Evolutionary conservation across 2,113 vertebrate genomes (phyloP), one percentile per base, ranked within the genome.

Genomic region (Dasypus novemcinctus): DNA sequence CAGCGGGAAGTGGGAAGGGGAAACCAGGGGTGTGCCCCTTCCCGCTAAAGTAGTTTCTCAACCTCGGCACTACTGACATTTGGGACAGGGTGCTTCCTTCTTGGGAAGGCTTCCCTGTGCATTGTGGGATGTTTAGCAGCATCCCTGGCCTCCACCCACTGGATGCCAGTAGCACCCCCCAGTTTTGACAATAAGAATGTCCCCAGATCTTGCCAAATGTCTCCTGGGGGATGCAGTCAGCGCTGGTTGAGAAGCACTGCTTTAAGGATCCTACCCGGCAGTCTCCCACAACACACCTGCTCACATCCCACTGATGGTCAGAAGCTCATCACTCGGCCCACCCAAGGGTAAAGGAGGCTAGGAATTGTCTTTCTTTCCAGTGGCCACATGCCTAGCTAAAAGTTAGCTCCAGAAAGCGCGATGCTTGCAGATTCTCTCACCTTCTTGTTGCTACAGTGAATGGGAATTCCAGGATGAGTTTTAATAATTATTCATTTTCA

Each of bases 401-500:
- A 64, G 83, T 52, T 80, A 64, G 13, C 64, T 74, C 29, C 80
- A 71, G n/a, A 63, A 68, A 33, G 36, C 33, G 38, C 76, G 68
- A 72, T 52, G 31, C 61, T 74, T 64, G 64, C 49, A 29, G 61
- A 74, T 72, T 88, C 12, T 64, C 31, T 0, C 13, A 2, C 3
- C 46, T 21, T 15, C 31, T 63, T 29, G 4, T 79, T 78, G 63
- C 49, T 78, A 9, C 41, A 75, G 31, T 68, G 38, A 76, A 49
- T 59, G 38, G 72, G 81, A 91, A 46, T 13, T 84, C 64, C 46
- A 66, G 36, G 54, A 36, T 82, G 36, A 86, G 13, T 71, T 82
- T 90, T 90, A 75, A 46, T 90, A 25, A 93, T 84, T 63, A 41
- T 52, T 82, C 59, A 38, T 69, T 86, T 93, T 15, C 27, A 83